These are phyloP conservation scores for Ptilonorhynchus violaceus DNA, from an alignment of 2,113 vertebrate genomes.

Conservation along the genomic window DNA sequence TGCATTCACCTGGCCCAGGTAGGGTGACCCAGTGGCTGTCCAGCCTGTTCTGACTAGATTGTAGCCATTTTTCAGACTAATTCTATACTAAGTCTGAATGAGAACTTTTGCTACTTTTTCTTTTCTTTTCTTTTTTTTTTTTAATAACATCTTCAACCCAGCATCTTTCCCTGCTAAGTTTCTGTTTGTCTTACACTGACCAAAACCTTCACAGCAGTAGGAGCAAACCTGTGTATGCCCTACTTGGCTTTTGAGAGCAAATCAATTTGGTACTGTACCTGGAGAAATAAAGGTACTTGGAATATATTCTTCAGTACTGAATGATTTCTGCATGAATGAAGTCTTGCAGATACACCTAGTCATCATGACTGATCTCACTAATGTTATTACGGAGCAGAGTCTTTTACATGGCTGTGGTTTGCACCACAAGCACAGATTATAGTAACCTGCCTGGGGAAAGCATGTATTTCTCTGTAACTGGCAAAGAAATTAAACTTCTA, in stretches of 20 bases:
- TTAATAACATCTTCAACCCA: not conserved
- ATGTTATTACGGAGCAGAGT: not conserved
- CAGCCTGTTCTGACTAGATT: not conserved
- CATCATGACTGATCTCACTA: not conserved
- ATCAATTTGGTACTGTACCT: not conserved
- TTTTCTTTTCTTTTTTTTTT: not conserved
- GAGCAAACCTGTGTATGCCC: not conserved
- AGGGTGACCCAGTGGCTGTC: not conserved
- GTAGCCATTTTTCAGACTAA: not conserved
- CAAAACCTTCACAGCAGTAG: not conserved
- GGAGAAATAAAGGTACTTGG: not conserved
- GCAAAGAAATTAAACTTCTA: not conserved
- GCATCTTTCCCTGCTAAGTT: not conserved
- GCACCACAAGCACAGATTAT: not conserved
- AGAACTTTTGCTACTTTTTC: not conserved
- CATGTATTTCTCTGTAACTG: not conserved
- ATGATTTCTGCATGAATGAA: not conserved
- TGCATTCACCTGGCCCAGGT: accelerated
- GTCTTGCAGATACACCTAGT: not conserved
- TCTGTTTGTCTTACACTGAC: not conserved
- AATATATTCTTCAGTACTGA: not conserved
- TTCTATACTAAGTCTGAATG: not conserved
- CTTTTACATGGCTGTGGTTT: not conserved
- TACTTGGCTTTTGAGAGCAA: not conserved
- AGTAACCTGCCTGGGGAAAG: not conserved